Conservation (phyloP, 2,888 invertebrate genomes). For the Nephrocerus scutellatus region DNA sequence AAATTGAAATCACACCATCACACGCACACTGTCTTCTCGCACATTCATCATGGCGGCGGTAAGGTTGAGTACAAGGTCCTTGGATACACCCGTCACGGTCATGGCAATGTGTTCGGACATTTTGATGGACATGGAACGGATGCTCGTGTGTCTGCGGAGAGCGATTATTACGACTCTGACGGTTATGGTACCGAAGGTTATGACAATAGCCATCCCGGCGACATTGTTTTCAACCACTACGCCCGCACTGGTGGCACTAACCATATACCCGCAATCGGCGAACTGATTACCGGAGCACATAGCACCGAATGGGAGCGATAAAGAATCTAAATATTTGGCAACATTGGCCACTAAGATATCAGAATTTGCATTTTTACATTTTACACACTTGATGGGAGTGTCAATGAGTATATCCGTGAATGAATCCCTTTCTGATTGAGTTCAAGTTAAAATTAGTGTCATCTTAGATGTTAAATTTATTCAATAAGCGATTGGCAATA, state of each 20-base stretch:
- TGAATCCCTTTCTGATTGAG: slow-evolving; percentile 1
- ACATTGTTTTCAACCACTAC: slow-evolving; percentile 19
- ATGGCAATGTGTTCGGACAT: too few relatives aligned
- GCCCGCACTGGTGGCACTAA: slow-evolving; percentile 15
- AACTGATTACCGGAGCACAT: neutral
- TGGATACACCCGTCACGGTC: slow-evolving; percentile 41
- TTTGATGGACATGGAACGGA: slow-evolving; percentile 53
- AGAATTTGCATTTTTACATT: too few relatives aligned
- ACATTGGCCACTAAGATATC: slow-evolving; percentile 7
- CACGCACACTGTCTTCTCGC: slow-evolving; percentile 62
- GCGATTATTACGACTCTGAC: slow-evolving; percentile 31
- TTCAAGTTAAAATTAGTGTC: slow-evolving; percentile 18
- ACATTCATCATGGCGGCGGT: slow-evolving; percentile 57
- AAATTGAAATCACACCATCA: slow-evolving; percentile 67
- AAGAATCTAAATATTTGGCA: neutral
- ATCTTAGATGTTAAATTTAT: slow-evolving; percentile 19
- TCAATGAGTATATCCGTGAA: slow-evolving; percentile 4
- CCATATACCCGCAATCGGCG: slow-evolving; percentile 12
- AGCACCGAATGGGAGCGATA: slow-evolving; percentile 20
- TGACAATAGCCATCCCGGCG: slow-evolving; percentile 46
- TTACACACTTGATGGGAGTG: slow-evolving; percentile 3
- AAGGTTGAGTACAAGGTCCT: slow-evolving; percentile 30
- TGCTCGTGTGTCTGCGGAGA: too few relatives aligned
- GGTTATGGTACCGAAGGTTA: slow-evolving; percentile 48
- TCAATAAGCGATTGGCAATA: too few relatives aligned